Conservation (phyloP, 2,797 vertebrate genomes). For the Anabas testudineus region DNA sequence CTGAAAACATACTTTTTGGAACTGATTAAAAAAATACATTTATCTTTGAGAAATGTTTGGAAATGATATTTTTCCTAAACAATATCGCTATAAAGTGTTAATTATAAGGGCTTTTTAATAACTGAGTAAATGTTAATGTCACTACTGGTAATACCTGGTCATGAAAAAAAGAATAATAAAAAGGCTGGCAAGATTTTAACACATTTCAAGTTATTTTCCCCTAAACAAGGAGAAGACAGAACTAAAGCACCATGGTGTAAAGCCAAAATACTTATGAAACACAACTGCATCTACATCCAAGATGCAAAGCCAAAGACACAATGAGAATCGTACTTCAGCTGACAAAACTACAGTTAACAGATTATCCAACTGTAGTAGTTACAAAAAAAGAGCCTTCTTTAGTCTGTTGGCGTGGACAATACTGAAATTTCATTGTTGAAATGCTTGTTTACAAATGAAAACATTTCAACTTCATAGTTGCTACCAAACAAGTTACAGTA, state of each 20-base stretch:
- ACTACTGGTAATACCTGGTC: neutral
- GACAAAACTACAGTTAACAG: constrained; percentile 15
- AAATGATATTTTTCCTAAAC: neutral
- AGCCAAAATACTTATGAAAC: neutral
- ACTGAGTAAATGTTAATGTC: neutral
- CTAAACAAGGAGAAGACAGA: neutral
- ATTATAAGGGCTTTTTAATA: neutral
- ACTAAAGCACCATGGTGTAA: constrained; percentile 10
- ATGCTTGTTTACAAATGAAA: neutral
- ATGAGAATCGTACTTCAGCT: neutral
- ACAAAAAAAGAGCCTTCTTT: constrained; percentile 11
- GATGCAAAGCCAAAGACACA: neutral
- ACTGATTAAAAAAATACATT: neutral
- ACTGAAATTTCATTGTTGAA: neutral
- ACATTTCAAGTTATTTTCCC: neutral
- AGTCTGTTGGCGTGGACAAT: neutral
- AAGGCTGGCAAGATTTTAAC: constrained; percentile 7
- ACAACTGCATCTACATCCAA: constrained; percentile 3
- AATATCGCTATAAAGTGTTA: neutral
- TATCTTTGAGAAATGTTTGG: constrained; percentile 15
- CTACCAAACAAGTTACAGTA: neutral
- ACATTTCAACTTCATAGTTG: neutral
- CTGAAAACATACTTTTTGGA: neutral
- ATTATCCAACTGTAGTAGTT: neutral
- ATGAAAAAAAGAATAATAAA: neutral